phyloP scores from a whole-genome alignment of 2,888 invertebrate species.

The Yponomeuta evonymella region DNA sequence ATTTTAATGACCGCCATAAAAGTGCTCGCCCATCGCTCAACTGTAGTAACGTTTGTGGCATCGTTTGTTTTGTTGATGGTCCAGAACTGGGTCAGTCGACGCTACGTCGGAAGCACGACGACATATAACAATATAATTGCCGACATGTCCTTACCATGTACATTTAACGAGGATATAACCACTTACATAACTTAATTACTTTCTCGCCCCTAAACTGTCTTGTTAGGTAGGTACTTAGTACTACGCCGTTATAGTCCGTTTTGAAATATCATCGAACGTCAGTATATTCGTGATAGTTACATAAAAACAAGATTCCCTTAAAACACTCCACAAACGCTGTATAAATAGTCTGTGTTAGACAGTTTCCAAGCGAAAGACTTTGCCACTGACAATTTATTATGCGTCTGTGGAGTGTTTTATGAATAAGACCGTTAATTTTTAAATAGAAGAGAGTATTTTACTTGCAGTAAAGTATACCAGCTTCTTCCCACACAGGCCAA shows the following conservation, averaged over 20 bases:
- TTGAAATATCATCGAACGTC: neutral
- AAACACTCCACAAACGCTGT: no score
- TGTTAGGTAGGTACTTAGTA: neutral
- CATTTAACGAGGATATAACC: neutral
- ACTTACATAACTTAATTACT: neutral
- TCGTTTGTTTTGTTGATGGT: neutral
- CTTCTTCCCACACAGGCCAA: no score
- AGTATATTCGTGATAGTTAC: no score
- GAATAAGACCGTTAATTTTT: no score
- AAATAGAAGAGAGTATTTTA: no score
- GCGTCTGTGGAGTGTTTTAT: no score
- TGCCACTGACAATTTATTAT: no score
- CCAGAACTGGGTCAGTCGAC: neutral
- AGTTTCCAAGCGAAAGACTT: no score
- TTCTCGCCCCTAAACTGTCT: neutral
- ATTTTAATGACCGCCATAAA: neutral
- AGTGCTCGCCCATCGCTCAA: neutral
- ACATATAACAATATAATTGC: neutral
- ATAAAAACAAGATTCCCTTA: no score
- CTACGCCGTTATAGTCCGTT: neutral
- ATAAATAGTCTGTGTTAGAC: no score
- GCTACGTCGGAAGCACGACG: neutral
- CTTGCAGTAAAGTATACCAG: no score
- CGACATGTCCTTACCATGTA: neutral
- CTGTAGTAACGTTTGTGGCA: neutral